A percentile compares a stretch with the other conserved stretches of the same genome.
Conservation (phyloP, 2,797 vertebrate species). For the Cygnus olor region DNA sequence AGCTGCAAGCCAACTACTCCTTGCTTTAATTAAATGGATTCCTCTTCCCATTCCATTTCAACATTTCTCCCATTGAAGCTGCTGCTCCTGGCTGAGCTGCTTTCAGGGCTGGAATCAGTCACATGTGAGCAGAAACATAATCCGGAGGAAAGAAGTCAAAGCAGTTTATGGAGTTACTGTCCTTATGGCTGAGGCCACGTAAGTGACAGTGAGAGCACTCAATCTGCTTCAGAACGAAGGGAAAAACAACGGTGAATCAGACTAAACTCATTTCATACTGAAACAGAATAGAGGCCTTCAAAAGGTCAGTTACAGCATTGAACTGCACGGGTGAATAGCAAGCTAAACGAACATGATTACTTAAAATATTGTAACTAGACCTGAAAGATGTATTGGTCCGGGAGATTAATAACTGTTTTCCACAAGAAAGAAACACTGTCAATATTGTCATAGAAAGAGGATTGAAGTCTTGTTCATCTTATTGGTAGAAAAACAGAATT, state of each 20-base stretch:
- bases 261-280: background rate
- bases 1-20: background rate
- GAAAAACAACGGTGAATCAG: background rate
- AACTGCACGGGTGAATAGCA: background rate
- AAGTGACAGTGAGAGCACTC: background rate
- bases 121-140: conserved; percentile 14
- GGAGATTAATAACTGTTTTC: background rate
- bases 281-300: background rate
- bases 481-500: background rate
- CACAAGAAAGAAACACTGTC: background rate
- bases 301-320: background rate
- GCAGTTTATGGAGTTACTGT: background rate
- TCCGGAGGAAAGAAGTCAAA: background rate
- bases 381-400: background rate
- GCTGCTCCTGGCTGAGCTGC: background rate
- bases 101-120: background rate
- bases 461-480: background rate
- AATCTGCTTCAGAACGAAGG: background rate
- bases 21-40: conserved; percentile 33
- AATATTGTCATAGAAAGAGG: background rate
- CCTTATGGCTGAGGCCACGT: background rate
- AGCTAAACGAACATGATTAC: background rate
- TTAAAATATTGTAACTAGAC: background rate
- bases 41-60: background rate
- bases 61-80: background rate